Evolutionary conservation across 35 echinoderm and acorn worm genomes (phyloP), one percentile per base, ranked within the genome.

Genomic region (Holothuria glaberrima): DNA sequence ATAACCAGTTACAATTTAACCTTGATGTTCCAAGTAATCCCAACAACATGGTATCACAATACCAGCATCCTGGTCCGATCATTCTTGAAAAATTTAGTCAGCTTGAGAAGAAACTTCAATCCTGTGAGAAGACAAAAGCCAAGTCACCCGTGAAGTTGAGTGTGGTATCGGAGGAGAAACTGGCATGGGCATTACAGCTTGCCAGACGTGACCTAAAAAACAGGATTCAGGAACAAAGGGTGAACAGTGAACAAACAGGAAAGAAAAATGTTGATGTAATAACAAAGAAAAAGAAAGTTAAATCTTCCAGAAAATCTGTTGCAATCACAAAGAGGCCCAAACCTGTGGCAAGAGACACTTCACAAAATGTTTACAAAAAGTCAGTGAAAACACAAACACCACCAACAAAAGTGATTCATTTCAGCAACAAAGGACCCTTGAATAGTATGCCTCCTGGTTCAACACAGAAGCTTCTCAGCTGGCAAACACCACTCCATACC

Each of bases 1-100:
- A 92, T 28, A 95, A 95, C 31, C 94, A 95, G 80, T 63, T 95
- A 30, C 90, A 88, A 20, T 95, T 95, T 64, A 95, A 95, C 58
- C 86, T 95, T 30, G 64, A 95, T 36, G 25, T 90, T 21, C 89
- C 90, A 26, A 89, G 24, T 48, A 48, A 89, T 61, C 70, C 94
- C 9, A n/a, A 34, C 48, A 89, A 92, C 28, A 12, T 92, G 58
- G 48, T 80, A 4, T 58, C 80, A 30, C 82, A 68, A 44, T 95
- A 79, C 68, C 59, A 74, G 44, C 74, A 92, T 31, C 94, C 94
- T 52, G 94, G 94, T 26, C 86, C 94, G 3, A 88, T 95, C 21
- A 91, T 90, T 13, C 58, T 95, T 24, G 94, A 95, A 64, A 95
- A 92, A 89, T 44, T 95, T 7, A 50, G 44, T 20, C 50, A 54